These are phyloP conservation scores for Pectinophora gossypiella DNA, from an alignment of 1,140 invertebrate genomes.

Conservation along the genomic window DNA sequence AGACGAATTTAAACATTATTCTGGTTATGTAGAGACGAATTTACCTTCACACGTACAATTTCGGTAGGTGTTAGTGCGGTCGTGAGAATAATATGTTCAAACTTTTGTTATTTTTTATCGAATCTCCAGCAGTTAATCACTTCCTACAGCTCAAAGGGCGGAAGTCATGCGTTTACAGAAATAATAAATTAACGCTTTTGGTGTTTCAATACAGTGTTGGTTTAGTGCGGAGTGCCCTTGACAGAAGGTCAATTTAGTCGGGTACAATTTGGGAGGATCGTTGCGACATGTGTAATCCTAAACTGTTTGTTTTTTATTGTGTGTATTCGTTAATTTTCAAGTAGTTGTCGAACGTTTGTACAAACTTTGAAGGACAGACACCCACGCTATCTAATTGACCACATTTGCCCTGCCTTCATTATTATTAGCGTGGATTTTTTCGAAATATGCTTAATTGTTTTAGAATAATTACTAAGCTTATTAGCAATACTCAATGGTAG, in stretches of 20 bases:
- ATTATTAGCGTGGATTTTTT: too few species aligned
- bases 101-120: slow-evolving; percentile 64
- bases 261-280: slow-evolving; percentile 31
- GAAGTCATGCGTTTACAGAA: slow-evolving; percentile 68
- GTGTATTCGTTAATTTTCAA: slow-evolving; percentile 54
- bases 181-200: slow-evolving; percentile 64
- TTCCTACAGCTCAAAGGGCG: slow-evolving; percentile 68
- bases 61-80: slow-evolving; percentile 38
- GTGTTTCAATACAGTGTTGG: slow-evolving; percentile 50
- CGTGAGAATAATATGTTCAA: slow-evolving; percentile 59
- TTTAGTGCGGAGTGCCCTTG: slow-evolving; percentile 43
- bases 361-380: slow-evolving; percentile 46
- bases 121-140: slow-evolving; percentile 63
- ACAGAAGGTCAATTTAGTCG: slow-evolving; percentile 49
- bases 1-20: slow-evolving; percentile 6
- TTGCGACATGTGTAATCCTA: slow-evolving; percentile 40
- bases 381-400: too few species aligned
- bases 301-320: slow-evolving; percentile 46
- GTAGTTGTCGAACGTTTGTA: slow-evolving; percentile 38
- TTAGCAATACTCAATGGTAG: too few species aligned
- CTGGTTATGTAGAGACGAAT: slow-evolving; percentile 13
- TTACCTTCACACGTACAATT: slow-evolving; percentile 40
- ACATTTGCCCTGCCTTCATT: too few species aligned
- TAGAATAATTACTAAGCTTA: too few species aligned
- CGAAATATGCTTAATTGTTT: too few species aligned